Evolutionary conservation across 1,140 invertebrate genomes (phyloP).

Genomic region (Orussus abietinus): DNA sequence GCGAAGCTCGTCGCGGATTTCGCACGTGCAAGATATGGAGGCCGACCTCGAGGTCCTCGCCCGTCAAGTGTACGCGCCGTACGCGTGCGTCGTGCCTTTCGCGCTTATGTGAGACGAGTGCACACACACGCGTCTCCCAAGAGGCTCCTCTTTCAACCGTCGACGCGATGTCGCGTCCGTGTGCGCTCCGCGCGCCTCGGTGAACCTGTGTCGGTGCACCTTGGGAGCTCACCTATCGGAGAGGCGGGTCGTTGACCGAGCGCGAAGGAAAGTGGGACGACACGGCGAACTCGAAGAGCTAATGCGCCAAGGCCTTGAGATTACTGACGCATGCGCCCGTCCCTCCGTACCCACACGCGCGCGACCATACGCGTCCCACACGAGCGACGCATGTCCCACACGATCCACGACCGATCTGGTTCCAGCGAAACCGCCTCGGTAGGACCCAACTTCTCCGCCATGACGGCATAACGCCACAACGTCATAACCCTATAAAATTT

Average conservation of each 20-base stretch:
- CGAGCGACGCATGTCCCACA: neutral
- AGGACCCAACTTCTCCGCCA: too few species aligned
- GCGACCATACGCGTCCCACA: conserved; percentile 1
- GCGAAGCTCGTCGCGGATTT: conserved; percentile 14
- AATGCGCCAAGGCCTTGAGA: conserved; percentile 41
- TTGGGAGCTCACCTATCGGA: conserved; percentile 48
- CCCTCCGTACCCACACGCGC: conserved; percentile 5
- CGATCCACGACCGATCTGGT: too few species aligned
- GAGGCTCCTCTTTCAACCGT: too few species aligned
- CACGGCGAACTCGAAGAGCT: conserved; percentile 32
- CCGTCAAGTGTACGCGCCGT: too few species aligned
- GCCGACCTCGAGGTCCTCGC: too few species aligned
- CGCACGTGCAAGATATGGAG: too few species aligned
- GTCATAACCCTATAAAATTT: too few species aligned
- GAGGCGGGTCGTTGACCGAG: conserved; percentile 49
- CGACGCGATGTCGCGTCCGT: too few species aligned
- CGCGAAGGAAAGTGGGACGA: conserved; percentile 51
- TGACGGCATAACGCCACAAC: too few species aligned
- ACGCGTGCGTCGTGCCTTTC: too few species aligned
- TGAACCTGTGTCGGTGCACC: conserved; percentile 44
- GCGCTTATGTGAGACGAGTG: too few species aligned
- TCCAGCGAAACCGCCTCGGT: too few species aligned
- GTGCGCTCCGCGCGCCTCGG: conserved; percentile 24
- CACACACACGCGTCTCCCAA: conserved; percentile 13
- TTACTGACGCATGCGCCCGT: conserved; percentile 37